Evolutionary conservation across 2,113 vertebrate species (phyloP), one percentile per base, ranked within the genome.

Genomic region (Xenus cinereus): DNA sequence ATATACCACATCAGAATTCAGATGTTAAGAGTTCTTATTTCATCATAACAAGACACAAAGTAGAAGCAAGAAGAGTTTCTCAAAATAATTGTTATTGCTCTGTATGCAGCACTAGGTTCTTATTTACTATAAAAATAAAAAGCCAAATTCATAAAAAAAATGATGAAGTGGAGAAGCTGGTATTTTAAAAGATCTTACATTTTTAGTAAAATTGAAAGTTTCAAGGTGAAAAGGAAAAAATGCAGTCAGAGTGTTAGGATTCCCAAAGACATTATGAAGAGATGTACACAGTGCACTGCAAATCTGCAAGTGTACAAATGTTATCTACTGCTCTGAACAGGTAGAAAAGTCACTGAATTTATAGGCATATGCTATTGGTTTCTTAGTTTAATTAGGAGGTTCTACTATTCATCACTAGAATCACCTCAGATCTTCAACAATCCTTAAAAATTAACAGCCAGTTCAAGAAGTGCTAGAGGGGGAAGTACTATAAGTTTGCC

Each of bases 1-100:
- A 84, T 75, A 73, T 32, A 56, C 46, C 74, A 73, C 21, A 69
- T 53, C 27, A 87, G 17, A 94, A 91, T 97, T 93, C 43, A 60
- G 32, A 48, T 68, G 46, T 15, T 94, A 87, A 84, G 54, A 74
- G 32, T 81, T 91, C n/a, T 37, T 75, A 90, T 90, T 93, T 97
- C 91, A 85, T 45, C 62, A 68, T 73, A 88, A 95, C 28, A 51
- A 35, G 24, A 94, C 12, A 22, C 9, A 53, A 72, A 13, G 46
- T 15, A 87, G 74, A 53, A 84, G 77, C 22, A 94, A 60, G 24
- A 72, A 66, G 14, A 90, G 53, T 77, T 82, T 90, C 20, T 43
- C 77, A 77, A 86, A 95, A 82, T 33, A 63, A 84, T 30, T 67
- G 5, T 51, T 43, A 72, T 16, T 45, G 15, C 57, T 79, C 26